phyloP scores from a whole-genome alignment of 2,888 invertebrate genomes.

The Nephrotoma flavescens region DNA sequence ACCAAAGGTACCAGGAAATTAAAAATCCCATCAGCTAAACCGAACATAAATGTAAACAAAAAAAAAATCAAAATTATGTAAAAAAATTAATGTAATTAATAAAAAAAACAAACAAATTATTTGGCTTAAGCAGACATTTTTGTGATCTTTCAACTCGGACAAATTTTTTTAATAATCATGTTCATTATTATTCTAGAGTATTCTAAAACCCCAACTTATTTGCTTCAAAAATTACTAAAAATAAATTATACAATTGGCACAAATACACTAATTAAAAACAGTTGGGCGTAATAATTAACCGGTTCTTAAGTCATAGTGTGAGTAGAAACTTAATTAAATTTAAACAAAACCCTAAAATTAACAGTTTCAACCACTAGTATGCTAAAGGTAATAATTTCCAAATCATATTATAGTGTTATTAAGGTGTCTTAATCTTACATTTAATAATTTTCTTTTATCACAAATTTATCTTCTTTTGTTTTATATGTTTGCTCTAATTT shows the following conservation, averaged over 20 bases:
- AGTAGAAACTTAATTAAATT: background rate
- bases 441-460: background rate
- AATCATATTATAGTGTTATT: background rate
- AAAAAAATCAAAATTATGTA: background rate
- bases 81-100: background rate
- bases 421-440: background rate
- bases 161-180: background rate
- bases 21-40: too few species aligned
- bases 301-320: background rate
- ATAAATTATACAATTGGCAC: background rate
- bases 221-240: background rate
- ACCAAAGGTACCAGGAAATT: too few species aligned
- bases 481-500: background rate
- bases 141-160: background rate
- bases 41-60: background rate
- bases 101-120: background rate
- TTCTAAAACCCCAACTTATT: background rate
- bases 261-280: background rate
- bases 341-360: background rate
- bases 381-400: background rate
- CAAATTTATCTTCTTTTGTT: background rate
- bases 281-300: background rate
- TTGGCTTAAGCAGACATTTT: background rate
- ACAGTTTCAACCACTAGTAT: background rate
- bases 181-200: background rate